Percentiles rank a stretch among this genome's conserved stretches.
Evolutionary conservation across 2,113 vertebrate genomes (phyloP).

Genomic region (Heteronetta atricapilla): DNA sequence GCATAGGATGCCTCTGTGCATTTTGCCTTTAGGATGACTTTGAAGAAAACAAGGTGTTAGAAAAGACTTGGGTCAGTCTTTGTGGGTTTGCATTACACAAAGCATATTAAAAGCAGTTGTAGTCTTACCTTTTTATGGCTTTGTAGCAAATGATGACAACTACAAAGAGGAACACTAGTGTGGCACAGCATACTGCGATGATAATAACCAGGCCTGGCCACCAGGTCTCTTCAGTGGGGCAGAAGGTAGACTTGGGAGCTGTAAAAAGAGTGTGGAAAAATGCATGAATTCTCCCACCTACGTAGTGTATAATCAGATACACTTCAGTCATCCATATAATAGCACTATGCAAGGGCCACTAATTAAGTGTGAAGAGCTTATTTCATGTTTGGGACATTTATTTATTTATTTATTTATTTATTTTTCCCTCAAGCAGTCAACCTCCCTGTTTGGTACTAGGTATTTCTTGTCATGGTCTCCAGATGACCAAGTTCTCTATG

Average conservation of each 20-base stretch:
- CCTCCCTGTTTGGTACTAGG: background rate
- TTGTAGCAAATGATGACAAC: slow-evolving; percentile 98
- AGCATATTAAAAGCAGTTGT: background rate
- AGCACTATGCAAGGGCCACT: background rate
- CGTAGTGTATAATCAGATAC: background rate
- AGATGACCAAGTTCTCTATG: background rate
- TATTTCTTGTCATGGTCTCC: background rate
- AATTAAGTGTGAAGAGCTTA: background rate
- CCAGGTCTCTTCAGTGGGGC: slow-evolving; percentile 87
- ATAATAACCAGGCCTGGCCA: slow-evolving; percentile 89
- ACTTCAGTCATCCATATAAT: background rate
- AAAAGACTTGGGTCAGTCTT: background rate
- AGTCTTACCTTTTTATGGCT: slow-evolving; percentile 94
- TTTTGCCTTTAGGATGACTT: background rate
- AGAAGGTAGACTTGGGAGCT: slow-evolving; percentile 84
- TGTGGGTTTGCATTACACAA: background rate
- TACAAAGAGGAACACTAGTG: slow-evolving; percentile 88
- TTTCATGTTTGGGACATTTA: background rate
- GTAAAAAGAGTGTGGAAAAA: slow-evolving; percentile 54
- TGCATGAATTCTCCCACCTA: background rate
- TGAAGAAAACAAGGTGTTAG: background rate
- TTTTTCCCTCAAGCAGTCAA: background rate
- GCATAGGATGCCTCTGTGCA: background rate
- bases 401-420: too few species aligned
- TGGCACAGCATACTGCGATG: slow-evolving; percentile 87